Evolutionary conservation across 2,888 invertebrate genomes (phyloP).

Genomic region (Ormyrus pomaceus): DNA sequence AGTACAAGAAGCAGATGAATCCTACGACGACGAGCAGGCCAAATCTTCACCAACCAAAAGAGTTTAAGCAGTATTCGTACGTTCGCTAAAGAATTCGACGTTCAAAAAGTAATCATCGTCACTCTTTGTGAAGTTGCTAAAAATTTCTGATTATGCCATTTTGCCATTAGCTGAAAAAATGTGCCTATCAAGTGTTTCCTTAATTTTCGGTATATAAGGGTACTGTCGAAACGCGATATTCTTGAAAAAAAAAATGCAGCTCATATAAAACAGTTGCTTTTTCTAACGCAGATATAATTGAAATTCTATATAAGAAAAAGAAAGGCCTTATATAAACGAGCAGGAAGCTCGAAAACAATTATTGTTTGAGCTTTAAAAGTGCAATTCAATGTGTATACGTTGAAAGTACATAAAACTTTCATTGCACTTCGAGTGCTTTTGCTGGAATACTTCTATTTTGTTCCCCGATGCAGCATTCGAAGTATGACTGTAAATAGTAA

Average conservation of each 20-base stretch:
- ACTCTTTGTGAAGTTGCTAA: no score
- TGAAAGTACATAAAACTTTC: slow-evolving; percentile 2
- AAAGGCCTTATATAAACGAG: slow-evolving; percentile 18
- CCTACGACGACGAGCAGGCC: not conserved
- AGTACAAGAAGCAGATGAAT: not conserved
- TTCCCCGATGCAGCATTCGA: not conserved
- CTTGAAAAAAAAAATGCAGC: not conserved
- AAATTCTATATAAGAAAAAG: not conserved
- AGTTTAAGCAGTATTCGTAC: slow-evolving; percentile 40
- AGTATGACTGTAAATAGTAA: slow-evolving; percentile 46
- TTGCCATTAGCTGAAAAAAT: slow-evolving; percentile 2
- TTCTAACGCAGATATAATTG: not conserved
- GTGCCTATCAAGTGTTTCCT: slow-evolving; percentile 33
- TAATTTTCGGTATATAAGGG: slow-evolving; percentile 13
- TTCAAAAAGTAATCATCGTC: no score
- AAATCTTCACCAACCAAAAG: slow-evolving; percentile 15
- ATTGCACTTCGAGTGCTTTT: not conserved
- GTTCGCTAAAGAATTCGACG: not conserved
- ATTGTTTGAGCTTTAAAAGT: not conserved
- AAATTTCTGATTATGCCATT: not conserved
- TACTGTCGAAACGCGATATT: not conserved
- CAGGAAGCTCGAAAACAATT: not conserved
- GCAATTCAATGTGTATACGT: not conserved
- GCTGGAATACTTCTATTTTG: not conserved
- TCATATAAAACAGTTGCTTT: slow-evolving; percentile 1